These are phyloP conservation scores for Chionoecetes opilio DNA, from an alignment of 1,140 invertebrate genomes.

Conservation along the genomic window DNA sequence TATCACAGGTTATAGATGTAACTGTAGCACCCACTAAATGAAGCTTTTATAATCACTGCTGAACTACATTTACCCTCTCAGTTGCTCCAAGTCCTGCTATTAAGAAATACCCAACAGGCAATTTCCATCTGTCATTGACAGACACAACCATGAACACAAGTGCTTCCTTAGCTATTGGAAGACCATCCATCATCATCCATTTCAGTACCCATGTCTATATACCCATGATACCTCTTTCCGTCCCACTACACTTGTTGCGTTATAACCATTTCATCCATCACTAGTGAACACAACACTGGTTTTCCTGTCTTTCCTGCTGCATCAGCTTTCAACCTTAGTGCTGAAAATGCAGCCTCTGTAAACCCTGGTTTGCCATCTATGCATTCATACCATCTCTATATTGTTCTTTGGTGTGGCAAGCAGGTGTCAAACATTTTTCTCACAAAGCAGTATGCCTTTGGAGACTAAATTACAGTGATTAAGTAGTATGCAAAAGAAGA, in stretches of 20 bases:
- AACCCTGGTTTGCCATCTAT: conserved; percentile 34
- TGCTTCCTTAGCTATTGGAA: conserved; percentile 35
- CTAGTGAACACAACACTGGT: conserved; percentile 9
- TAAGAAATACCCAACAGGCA: conserved; percentile 39
- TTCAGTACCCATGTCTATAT: conserved; percentile 40
- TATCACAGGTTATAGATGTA: conserved; percentile 43
- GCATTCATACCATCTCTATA: conserved; percentile 20
- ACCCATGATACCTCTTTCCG: background rate
- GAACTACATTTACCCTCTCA: conserved; percentile 32
- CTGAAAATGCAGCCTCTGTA: background rate
- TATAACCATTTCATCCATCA: conserved; percentile 36
- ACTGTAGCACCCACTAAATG: conserved; percentile 44
- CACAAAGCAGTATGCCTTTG: too few relatives aligned
- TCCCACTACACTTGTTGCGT: conserved; percentile 43
- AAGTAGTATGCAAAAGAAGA: too few relatives aligned
- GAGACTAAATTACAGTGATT: too few relatives aligned
- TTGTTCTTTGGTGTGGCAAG: conserved; percentile 48
- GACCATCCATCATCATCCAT: background rate
- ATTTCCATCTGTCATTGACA: conserved; percentile 34
- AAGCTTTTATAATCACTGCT: conserved; percentile 43
- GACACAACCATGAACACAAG: conserved; percentile 34
- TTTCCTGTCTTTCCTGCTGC: background rate
- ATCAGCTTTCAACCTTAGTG: background rate
- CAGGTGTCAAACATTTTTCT: too few relatives aligned
- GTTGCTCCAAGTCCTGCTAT: conserved; percentile 48